These are phyloP conservation scores for Connochaetes taurinus DNA, from an alignment of 2,113 vertebrate genomes.

Conservation along the genomic window DNA sequence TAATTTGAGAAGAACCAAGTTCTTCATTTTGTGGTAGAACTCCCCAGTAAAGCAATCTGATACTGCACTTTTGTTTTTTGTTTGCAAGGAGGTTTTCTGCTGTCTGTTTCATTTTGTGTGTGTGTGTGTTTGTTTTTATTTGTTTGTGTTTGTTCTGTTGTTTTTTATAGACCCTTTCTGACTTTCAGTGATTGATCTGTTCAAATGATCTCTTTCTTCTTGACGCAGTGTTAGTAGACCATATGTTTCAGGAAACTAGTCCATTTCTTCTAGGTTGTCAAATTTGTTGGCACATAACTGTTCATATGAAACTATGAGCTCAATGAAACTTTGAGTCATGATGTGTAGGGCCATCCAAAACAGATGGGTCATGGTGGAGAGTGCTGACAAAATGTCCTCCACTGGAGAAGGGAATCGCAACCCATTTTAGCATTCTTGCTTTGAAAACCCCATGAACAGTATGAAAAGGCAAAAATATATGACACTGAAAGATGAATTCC, in stretches of 20 bases:
- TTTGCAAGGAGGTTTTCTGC: background rate
- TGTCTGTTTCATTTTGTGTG: background rate
- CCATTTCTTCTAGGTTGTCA: background rate
- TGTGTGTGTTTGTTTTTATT: background rate
- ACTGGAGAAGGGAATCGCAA: background rate
- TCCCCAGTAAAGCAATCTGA: background rate
- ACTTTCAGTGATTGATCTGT: background rate
- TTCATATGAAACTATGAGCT: background rate
- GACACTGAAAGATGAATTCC: background rate
- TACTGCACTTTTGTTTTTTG: background rate
- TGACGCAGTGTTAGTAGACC: background rate
- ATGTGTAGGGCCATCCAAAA: background rate
- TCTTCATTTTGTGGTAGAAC: background rate
- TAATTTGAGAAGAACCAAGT: background rate
- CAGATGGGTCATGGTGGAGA: background rate
- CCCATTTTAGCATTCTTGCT: background rate
- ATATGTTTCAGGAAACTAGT: background rate
- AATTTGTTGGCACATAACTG: background rate
- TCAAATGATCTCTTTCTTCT: background rate
- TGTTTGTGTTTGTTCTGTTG: background rate
- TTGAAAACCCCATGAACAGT: background rate
- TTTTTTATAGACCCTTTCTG: background rate
- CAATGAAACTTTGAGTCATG: background rate
- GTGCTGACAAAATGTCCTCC: background rate
- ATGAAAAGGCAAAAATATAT: background rate